Conservation (phyloP, 92 coral and sea anemone species). For the Epizoanthus fatuus region DNA sequence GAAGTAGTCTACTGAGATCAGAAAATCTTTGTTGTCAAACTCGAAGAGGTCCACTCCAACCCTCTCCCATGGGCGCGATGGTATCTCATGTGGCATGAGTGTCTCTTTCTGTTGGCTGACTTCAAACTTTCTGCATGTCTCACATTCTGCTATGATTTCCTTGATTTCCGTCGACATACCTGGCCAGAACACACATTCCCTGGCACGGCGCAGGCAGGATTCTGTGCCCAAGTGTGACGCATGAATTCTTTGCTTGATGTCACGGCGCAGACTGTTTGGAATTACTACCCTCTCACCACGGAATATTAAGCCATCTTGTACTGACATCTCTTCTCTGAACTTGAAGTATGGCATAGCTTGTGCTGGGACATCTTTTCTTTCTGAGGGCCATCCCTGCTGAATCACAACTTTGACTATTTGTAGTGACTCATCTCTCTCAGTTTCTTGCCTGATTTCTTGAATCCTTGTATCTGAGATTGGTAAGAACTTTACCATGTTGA, state of each 20-base stretch:
- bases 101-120: constrained; percentile 18
- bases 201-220: neutral
- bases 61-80: constrained; percentile 15
- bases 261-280: neutral
- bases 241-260: constrained; percentile 6
- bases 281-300: constrained; percentile 12
- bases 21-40: neutral
- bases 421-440: neutral
- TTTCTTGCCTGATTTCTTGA: neutral
- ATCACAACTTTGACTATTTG: neutral
- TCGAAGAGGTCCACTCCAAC: constrained; percentile 34
- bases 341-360: constrained; percentile 22
- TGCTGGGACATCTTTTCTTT: neutral
- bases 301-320: constrained; percentile 34
- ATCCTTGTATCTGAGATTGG: neutral
- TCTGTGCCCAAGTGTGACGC: constrained; percentile 11
- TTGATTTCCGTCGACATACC: constrained; percentile 8
- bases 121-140: constrained; percentile 8
- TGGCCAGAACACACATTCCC: constrained; percentile 36
- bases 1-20: constrained; percentile 26
- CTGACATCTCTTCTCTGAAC: constrained; percentile 21
- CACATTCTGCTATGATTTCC: neutral
- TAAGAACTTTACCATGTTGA: constrained; percentile 1
- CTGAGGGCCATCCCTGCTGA: neutral
- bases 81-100: constrained; percentile 41